phyloP scores from a whole-genome alignment of 2,888 invertebrate species.

The Smittia aterrima region DNA sequence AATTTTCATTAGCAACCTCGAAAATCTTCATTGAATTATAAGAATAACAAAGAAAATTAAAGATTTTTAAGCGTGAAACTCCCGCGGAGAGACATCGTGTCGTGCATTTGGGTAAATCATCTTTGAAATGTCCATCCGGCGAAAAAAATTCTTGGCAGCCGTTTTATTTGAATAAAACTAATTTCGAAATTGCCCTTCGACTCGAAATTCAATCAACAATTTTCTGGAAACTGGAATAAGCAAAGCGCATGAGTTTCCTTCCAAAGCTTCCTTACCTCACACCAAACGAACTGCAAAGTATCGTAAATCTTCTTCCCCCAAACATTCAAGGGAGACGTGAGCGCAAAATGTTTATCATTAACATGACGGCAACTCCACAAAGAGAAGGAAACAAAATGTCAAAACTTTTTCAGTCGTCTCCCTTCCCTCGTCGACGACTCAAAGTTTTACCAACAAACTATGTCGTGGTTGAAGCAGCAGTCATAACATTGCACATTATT shows the following conservation, averaged over 20 bases:
- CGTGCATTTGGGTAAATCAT: too few relatives aligned
- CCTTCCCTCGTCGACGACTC: background rate
- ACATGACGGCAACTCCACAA: background rate
- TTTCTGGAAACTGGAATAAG: constrained; percentile 24
- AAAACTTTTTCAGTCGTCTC: background rate
- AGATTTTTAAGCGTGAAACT: too few relatives aligned
- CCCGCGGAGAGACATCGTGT: too few relatives aligned
- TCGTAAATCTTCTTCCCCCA: constrained; percentile 1
- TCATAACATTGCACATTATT: constrained; percentile 11
- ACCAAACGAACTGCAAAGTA: background rate
- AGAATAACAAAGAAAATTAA: too few relatives aligned
- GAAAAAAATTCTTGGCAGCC: background rate
- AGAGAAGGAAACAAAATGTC: constrained; percentile 29
- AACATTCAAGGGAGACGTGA: background rate
- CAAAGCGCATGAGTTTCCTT: constrained; percentile 22
- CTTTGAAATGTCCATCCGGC: too few relatives aligned
- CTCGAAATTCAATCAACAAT: constrained; percentile 30
- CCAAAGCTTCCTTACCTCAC: background rate
- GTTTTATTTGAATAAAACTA: background rate
- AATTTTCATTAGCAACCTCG: too few relatives aligned
- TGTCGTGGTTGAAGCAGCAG: background rate
- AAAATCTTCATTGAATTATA: too few relatives aligned
- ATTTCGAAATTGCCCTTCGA: background rate
- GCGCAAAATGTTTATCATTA: constrained; percentile 13
- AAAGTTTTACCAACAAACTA: background rate